Percentiles rank a stretch among this genome's conserved stretches.
Conservation (phyloP, 1,140 invertebrate genomes). For the Formica exsecta region DNA sequence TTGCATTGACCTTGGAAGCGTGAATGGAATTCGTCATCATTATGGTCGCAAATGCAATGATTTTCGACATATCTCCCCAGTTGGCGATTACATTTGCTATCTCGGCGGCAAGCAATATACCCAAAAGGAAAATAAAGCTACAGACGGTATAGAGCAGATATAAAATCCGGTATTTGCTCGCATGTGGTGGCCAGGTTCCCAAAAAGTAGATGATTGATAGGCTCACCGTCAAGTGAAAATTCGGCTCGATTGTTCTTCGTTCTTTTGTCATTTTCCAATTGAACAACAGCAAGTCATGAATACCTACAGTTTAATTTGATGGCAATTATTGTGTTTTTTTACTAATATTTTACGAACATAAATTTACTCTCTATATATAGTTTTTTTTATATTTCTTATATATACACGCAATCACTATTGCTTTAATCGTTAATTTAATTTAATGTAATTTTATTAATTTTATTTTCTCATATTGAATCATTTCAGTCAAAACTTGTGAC, state of each 20-base stretch:
- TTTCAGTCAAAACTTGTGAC: background rate
- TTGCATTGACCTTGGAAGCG: slow-evolving; percentile 73
- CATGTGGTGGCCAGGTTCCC: slow-evolving; percentile 73
- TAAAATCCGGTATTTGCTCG: slow-evolving; percentile 42
- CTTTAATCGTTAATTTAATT: background rate
- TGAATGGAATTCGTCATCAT: slow-evolving; percentile 78
- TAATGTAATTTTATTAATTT: background rate
- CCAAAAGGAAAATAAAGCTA: slow-evolving; percentile 71
- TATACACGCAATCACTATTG: background rate
- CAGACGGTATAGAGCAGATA: slow-evolving; percentile 68
- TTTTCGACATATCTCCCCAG: slow-evolving; percentile 68
- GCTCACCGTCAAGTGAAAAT: slow-evolving; percentile 74
- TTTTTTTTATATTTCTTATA: background rate
- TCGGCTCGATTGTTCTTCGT: slow-evolving; percentile 56
- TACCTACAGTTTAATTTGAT: background rate
- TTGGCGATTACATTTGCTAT: slow-evolving; percentile 67
- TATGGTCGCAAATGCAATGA: slow-evolving; percentile 69
- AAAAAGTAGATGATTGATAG: slow-evolving; percentile 73
- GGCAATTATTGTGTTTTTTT: too few species aligned
- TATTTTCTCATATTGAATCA: background rate
- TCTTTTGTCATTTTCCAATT: background rate
- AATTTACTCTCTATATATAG: background rate
- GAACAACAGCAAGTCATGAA: background rate
- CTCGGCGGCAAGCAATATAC: slow-evolving; percentile 69
- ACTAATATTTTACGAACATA: background rate